Conservation (phyloP, 2,113 vertebrate genomes). For the Petrocephalus microphthalmus region DNA sequence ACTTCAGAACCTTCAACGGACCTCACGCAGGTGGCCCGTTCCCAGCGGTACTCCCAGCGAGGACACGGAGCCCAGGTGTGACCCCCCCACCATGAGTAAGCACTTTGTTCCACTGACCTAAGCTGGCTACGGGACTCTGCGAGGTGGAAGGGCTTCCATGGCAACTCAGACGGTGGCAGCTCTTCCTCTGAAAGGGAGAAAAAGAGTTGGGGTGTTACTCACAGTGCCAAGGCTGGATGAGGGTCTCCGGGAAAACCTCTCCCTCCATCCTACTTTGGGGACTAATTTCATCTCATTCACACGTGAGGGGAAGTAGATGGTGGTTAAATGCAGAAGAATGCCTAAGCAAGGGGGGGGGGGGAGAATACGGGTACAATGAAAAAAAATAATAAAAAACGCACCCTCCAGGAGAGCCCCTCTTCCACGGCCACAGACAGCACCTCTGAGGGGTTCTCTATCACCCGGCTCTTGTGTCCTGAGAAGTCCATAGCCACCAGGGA, state of each 20-base stretch:
- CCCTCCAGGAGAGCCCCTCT: constrained; percentile 94
- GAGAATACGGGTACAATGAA: background rate
- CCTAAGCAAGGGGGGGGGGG: background rate
- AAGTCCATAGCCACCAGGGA: constrained; percentile 98
- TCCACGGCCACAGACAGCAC: constrained; percentile 88
- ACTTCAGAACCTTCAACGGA: background rate
- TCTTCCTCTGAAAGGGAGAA: constrained; percentile 73
- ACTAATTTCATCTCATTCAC: background rate
- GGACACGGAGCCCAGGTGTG: background rate
- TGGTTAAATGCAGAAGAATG: background rate
- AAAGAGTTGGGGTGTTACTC: background rate
- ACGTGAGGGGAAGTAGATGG: background rate
- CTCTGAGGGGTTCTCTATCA: constrained; percentile 97
- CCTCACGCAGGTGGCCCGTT: background rate
- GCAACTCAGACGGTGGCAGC: constrained; percentile 77
- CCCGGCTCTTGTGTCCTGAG: constrained; percentile 85
- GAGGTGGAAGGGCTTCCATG: constrained; percentile 77
- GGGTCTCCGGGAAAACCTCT: background rate
- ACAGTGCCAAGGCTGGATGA: background rate
- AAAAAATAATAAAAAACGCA: constrained; percentile 44
- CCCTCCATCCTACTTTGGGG: background rate
- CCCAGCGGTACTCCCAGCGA: background rate
- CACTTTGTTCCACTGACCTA: constrained; percentile 65
- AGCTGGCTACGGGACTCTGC: constrained; percentile 63
- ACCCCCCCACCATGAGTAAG: background rate